Percentiles rank a stretch among this genome's conserved stretches.
Evolutionary conservation across 2,113 vertebrate genomes (phyloP).

Genomic region (Odobenus rosmarus): DNA sequence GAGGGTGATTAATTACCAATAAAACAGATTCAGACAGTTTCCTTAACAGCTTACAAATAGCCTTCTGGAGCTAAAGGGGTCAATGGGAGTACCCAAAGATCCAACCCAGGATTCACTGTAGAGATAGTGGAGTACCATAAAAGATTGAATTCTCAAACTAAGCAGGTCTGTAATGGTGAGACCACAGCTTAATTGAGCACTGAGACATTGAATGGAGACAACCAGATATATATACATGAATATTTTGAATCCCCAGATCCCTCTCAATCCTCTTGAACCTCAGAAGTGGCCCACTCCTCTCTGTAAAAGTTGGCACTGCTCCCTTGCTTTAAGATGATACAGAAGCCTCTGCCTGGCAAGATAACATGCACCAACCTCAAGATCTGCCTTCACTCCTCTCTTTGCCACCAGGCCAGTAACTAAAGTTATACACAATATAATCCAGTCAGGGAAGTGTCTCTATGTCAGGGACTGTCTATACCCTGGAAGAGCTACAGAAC

Average conservation of each 20-base stretch:
- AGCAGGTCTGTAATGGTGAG: neutral
- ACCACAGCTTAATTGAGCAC: neutral
- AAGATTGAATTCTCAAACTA: neutral
- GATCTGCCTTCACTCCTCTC: neutral
- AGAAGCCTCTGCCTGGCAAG: neutral
- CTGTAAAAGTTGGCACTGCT: neutral
- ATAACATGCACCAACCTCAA: neutral
- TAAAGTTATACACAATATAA: neutral
- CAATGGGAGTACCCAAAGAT: neutral
- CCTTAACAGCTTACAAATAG: neutral
- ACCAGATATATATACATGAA: neutral
- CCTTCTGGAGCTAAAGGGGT: neutral
- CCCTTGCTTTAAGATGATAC: neutral
- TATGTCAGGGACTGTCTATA: too few relatives aligned
- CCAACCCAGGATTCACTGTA: neutral
- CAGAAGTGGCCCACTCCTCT: neutral
- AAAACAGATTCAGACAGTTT: neutral
- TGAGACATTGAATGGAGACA: neutral
- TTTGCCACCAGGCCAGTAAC: neutral
- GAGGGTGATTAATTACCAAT: neutral
- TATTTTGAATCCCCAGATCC: neutral
- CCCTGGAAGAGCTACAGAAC: neutral
- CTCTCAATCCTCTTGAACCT: neutral
- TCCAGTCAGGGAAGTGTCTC: neutral
- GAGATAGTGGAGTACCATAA: neutral